Base-by-base conservation (phyloP, 1,140 invertebrate species). In the Teleopsis dalmanni region DNA sequence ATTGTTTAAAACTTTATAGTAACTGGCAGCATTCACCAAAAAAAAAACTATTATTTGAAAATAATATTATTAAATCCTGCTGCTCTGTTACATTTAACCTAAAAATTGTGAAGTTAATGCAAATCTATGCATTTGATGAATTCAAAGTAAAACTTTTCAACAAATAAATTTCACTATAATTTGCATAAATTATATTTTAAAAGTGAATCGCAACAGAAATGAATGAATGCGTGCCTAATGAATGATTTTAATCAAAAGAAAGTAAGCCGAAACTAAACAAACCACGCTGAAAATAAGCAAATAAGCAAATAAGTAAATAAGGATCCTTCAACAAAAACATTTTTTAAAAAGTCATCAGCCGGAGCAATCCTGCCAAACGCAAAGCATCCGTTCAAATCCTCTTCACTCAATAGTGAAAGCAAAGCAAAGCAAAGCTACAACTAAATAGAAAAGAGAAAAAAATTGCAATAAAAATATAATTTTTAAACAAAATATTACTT, bases 181-280 rank as follows among this genome's bases (percentile, higher is more conserved):
- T 43, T 43, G 16, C 41, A 43, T 43, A 43, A 31, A 43, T 43
- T 43, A 31, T 29, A 43, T 43, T 19, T 21, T 6, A 16, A 43
- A 6, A 18, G 14, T 18, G n/a, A 27, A 43, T 29, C 31, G 16
- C 26, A 27, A 19, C 31, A 10, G 16, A 21, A 43, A 29, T 43
- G 16, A 43, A 43, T 6, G 26, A 43, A 43, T 43, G 16, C 26
- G 41, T 31, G 27, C n/a, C 10, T 31, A 43, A 29, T 43, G 16
- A 43, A 43, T 6, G 26, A 43, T 29, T 43, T 43, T 43, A 43
- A 31, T 43, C 26, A 43, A 43, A 43, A 42, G 40, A 42, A 42
- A 42, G 29, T 42, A 42, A 42, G 25, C 40, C 31, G 26, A 43
- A 42, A 18, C 27, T 43, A 43, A 43, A 43, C 41, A 43, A 43